A percentile compares a stretch with the other conserved stretches of the same genome.
These are phyloP conservation scores for Melanargia galathea DNA, from an alignment of 2,888 invertebrate genomes.

Conservation along the genomic window DNA sequence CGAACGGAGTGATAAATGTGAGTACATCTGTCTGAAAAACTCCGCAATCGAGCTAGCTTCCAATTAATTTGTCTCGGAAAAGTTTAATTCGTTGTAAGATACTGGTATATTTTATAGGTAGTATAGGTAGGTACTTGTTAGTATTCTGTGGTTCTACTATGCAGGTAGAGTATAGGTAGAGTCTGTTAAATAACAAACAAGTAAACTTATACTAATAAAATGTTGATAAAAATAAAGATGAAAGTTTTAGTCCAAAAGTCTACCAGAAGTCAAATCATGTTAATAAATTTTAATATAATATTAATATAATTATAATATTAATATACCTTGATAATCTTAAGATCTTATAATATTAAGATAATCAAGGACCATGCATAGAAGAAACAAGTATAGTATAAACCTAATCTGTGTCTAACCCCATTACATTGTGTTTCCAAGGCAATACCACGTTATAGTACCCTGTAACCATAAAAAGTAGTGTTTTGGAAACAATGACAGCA, in stretches of 20 bases:
- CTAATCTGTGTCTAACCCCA: no score
- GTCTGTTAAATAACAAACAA: no score
- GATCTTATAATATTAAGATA: no score
- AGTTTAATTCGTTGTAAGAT: constrained; percentile 37
- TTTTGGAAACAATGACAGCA: constrained; percentile 61
- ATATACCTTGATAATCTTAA: no score
- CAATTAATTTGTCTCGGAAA: constrained; percentile 43
- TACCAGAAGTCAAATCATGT: background rate
- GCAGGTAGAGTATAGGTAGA: no score
- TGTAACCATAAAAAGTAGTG: constrained; percentile 66
- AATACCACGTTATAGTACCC: constrained; percentile 42
- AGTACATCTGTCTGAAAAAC: constrained; percentile 42
- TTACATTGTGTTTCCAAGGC: constrained; percentile 46
- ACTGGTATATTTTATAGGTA: no score
- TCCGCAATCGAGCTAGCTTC: constrained; percentile 39
- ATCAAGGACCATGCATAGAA: no score
- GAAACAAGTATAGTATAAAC: no score
- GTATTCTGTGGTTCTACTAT: no score
- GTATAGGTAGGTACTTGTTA: no score
- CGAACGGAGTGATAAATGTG: constrained; percentile 42
- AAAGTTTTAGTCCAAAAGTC: background rate
- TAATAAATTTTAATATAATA: background rate
- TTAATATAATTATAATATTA: no score
- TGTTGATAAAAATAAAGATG: background rate
- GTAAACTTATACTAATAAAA: no score